Conservation (phyloP, 2,113 vertebrate species). For the Corythornis cristatus region DNA sequence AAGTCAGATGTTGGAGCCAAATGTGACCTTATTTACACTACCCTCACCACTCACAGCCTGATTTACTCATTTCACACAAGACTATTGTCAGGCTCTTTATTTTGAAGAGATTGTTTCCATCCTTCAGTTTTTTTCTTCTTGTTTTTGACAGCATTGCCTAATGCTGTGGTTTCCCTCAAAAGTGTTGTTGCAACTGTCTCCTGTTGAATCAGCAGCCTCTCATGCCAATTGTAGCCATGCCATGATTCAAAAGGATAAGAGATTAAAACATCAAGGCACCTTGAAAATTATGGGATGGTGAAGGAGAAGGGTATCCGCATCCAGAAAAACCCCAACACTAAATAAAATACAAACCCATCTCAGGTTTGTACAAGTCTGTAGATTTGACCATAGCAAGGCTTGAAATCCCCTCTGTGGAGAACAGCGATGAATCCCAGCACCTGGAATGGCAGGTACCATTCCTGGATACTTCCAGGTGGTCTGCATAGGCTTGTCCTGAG, state of each 20-base stretch:
- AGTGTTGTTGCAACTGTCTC: background rate
- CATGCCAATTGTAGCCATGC: background rate
- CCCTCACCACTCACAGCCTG: background rate
- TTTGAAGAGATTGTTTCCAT: background rate
- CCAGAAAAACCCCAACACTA: rapidly evolving
- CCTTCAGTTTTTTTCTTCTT: background rate
- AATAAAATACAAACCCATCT: background rate
- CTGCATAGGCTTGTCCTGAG: background rate
- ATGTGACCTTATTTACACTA: background rate
- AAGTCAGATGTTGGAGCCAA: background rate
- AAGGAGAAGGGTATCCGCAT: background rate
- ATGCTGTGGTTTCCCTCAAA: background rate
- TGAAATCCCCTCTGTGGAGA: too few species aligned
- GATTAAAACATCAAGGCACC: background rate
- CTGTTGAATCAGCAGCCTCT: background rate
- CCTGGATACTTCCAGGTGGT: background rate
- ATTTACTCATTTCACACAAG: background rate
- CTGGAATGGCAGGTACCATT: background rate
- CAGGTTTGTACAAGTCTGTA: background rate
- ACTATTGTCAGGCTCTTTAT: background rate
- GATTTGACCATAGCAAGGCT: background rate
- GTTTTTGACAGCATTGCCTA: slow-evolving; percentile 16
- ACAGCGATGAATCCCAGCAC: background rate
- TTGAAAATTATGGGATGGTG: background rate
- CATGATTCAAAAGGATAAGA: background rate